Conservation (phyloP, 2,888 invertebrate species). For the Anagyrus pseudococci region DNA sequence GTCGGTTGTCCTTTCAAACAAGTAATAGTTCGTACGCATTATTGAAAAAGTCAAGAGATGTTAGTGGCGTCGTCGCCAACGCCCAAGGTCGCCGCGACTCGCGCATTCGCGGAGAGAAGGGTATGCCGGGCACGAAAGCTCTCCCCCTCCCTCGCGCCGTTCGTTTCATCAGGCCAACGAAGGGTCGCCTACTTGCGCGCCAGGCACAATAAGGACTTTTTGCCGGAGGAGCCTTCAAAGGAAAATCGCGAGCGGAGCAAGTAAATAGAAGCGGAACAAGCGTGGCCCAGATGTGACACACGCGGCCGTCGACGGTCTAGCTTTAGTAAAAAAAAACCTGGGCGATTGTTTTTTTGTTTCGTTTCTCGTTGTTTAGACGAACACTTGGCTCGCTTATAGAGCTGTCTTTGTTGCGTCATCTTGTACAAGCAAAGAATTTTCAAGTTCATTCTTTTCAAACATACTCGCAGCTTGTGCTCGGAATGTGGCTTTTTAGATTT, state of each 20-base stretch:
- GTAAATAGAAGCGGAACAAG: background rate
- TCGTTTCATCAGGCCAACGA: slow-evolving; percentile 14
- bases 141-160: background rate
- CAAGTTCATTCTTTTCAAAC: background rate
- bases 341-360: too few species aligned
- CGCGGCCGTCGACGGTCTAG: too few species aligned
- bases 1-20: slow-evolving; percentile 24
- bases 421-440: too few species aligned
- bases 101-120: background rate
- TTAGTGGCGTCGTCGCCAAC: background rate
- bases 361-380: too few species aligned
- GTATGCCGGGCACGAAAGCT: slow-evolving; percentile 2
- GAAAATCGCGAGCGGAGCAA: background rate
- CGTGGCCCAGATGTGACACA: background rate
- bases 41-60: slow-evolving; percentile 1
- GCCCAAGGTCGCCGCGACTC: slow-evolving; percentile 2
- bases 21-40: background rate
- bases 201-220: background rate
- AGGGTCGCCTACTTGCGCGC: background rate
- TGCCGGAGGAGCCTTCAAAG: background rate
- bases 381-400: too few species aligned
- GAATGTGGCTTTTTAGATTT: too few species aligned
- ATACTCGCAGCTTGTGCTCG: too few species aligned
- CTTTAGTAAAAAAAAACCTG: too few species aligned
- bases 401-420: too few species aligned